phyloP scores from a whole-genome alignment of 1,140 invertebrate genomes.

The Trichonephila inaurata region DNA sequence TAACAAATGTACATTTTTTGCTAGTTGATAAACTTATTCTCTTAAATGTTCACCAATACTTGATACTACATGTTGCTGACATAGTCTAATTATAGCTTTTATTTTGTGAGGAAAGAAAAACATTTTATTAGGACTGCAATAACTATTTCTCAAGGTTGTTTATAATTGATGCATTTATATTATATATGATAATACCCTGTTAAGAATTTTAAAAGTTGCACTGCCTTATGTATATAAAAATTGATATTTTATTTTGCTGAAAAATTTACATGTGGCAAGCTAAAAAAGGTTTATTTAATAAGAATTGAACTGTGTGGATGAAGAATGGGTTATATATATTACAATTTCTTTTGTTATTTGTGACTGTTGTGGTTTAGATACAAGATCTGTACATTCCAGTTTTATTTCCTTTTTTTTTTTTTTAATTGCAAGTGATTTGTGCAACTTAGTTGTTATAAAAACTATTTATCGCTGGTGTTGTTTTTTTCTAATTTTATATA shows the following conservation, averaged over 20 bases:
- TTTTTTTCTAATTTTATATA: not conserved
- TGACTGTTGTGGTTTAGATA: not conserved
- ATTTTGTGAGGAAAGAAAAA: too few relatives aligned
- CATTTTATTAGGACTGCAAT: not conserved
- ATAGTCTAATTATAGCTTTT: too few relatives aligned
- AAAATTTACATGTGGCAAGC: not conserved
- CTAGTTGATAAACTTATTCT: too few relatives aligned
- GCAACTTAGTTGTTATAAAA: not conserved
- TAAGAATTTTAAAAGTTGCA: not conserved
- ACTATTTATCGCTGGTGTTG: not conserved
- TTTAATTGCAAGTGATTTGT: not conserved
- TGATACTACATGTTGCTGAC: too few relatives aligned
- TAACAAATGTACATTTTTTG: not conserved
- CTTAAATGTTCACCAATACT: too few relatives aligned
- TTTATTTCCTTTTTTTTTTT: not conserved
- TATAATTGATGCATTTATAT: not conserved
- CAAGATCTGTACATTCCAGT: constrained; percentile 23
- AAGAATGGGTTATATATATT: not conserved
- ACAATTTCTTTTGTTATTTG: constrained; percentile 6
- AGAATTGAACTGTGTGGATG: constrained; percentile 1
- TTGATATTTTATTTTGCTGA: constrained; percentile 24
- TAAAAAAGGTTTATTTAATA: not conserved
- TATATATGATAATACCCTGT: not conserved
- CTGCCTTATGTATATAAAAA: constrained; percentile 30
- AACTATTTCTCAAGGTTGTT: not conserved